A percentile compares a stretch with the other conserved stretches of the same genome.
Evolutionary conservation across 2,888 invertebrate species (phyloP).

Genomic region (Ditula angustiorana): DNA sequence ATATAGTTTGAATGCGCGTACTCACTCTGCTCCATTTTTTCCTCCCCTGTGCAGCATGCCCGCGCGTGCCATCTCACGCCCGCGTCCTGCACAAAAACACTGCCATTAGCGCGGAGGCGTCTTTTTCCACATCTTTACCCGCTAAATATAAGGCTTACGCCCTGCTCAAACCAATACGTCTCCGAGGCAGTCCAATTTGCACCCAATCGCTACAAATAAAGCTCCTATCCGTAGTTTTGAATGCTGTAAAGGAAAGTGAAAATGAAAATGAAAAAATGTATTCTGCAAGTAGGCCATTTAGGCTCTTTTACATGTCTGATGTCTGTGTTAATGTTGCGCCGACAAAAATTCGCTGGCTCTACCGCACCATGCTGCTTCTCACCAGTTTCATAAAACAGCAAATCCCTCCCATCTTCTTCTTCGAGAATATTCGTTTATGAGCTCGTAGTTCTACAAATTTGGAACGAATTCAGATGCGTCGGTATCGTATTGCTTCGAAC

Average conservation of each 20-base stretch:
- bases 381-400: no score
- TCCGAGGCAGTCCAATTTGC: background rate
- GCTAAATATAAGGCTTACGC: constrained; percentile 58
- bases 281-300: no score
- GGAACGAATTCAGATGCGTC: background rate
- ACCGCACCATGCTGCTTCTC: no score
- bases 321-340: no score
- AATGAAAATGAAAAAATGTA: no score
- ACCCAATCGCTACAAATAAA: background rate
- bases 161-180: background rate
- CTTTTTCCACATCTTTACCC: constrained; percentile 68
- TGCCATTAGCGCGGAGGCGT: constrained; percentile 63
- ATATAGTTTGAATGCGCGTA: constrained; percentile 51
- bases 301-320: no score
- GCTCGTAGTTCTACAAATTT: no score
- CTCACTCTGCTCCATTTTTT: constrained; percentile 91
- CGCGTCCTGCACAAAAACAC: constrained; percentile 80
- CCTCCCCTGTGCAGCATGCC: constrained; percentile 91
- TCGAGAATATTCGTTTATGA: no score
- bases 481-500: background rate
- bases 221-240: no score
- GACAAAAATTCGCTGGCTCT: no score
- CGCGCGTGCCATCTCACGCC: constrained; percentile 91
- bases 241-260: no score
- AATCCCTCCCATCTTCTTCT: no score